Evolutionary conservation across 2,113 vertebrate species (phyloP), one percentile per base, ranked within the genome.

Genomic region (Arizona elegans): DNA sequence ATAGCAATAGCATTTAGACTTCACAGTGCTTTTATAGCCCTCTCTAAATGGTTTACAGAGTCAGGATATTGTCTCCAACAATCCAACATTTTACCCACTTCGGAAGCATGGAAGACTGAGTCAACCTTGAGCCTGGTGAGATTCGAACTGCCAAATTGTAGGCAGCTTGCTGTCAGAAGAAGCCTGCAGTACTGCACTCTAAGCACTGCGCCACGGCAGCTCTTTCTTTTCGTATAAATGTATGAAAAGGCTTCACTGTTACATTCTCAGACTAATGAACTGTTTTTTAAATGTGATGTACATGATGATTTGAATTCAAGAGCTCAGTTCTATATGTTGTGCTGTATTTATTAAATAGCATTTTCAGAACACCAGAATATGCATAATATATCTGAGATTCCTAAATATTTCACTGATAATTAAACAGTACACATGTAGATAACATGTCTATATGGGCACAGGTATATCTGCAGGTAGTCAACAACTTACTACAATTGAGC

Each of bases 391-490:
- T 89, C 5, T 86, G 10, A 0, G 5, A 92, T 2, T 21, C 70
- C 47, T 90, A 53, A 88, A 87, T 52, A 1, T 11, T 87, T 2
- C 6, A 85, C 38, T 89, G 55, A 0, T 58, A 85, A 91, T 1
- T 2, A 2, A 33, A 92, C 87, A 17, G 0, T 59, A 38, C 70
- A 1, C 11, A 94, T 91, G 1, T 81, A 29, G 10, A 56, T 11
- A 1, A 17, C 62, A 90, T 17, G 2, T 54, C 24, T 62, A 3
- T 58, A 52, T 86, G 43, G 17, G 17, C 5, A 11, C 4, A 21
- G 89, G 0, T 0, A 0, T 81, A 90, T 92, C 13, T 65, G 56
- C 21, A 58, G 23, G 56, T 58, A 58, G 6, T 58, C 56, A 2
- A 24, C 56, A 23, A 58, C 56, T 62, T 62, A 26, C 24, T 26